Conservation (phyloP, 2,113 vertebrate species). For the Cephalopholis sonnerati region DNA sequence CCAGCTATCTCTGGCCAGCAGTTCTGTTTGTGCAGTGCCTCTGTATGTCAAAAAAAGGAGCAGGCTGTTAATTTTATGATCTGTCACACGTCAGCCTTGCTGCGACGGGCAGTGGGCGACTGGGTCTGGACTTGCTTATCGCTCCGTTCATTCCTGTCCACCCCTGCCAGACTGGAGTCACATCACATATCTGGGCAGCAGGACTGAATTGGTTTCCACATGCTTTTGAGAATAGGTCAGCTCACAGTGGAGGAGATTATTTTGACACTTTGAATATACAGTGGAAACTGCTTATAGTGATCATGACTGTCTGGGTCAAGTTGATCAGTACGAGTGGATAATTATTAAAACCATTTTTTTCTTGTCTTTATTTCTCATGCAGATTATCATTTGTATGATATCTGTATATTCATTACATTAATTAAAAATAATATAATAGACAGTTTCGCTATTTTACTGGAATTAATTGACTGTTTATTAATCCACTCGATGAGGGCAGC, state of each 20-base stretch:
- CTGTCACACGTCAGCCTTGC: constrained; percentile 70
- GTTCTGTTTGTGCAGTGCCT: constrained; percentile 77
- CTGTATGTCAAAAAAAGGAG: constrained; percentile 71
- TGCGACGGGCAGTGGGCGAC: constrained; percentile 46
- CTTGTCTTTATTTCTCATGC: too few relatives aligned
- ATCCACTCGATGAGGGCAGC: too few relatives aligned
- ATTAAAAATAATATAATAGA: too few relatives aligned
- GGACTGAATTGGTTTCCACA: constrained; percentile 61
- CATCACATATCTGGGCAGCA: constrained; percentile 63
- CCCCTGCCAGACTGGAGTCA: constrained; percentile 66
- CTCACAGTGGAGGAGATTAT: constrained; percentile 58
- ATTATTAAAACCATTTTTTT: too few relatives aligned
- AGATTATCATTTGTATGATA: too few relatives aligned
- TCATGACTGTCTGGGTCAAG: too few relatives aligned
- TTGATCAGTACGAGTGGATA: too few relatives aligned
- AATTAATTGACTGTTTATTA: too few relatives aligned
- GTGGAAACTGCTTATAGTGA: constrained; percentile 4
- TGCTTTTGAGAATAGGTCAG: constrained; percentile 53
- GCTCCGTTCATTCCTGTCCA: constrained; percentile 67
- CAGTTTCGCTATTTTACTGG: too few relatives aligned
- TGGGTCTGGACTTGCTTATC: constrained; percentile 73
- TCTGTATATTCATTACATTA: too few relatives aligned
- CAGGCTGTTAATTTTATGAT: constrained; percentile 78
- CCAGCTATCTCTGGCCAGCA: constrained; percentile 78
- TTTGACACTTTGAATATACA: constrained; percentile 46